These are phyloP conservation scores for Iphiclides podalirius DNA, from an alignment of 2,888 invertebrate genomes.

Conservation along the genomic window DNA sequence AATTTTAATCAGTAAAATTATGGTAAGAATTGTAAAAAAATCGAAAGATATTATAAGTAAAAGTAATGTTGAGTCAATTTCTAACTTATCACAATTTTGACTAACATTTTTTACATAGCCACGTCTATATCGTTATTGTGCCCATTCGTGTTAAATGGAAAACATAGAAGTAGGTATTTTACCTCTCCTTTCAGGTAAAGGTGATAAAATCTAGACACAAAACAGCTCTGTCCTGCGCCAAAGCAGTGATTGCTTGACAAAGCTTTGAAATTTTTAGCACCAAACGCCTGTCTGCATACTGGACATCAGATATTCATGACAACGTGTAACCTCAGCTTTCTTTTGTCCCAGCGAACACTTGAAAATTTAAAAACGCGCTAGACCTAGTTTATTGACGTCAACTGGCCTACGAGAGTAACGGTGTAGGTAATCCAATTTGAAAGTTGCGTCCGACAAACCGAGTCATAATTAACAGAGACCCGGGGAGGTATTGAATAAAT, in stretches of 20 bases:
- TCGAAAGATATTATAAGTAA: no score
- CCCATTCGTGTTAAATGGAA: no score
- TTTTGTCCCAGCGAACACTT: neutral
- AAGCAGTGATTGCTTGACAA: neutral
- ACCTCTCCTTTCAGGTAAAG: no score
- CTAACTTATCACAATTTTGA: no score
- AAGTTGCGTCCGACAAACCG: slow-evolving; percentile 45
- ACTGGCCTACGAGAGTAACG: slow-evolving; percentile 33
- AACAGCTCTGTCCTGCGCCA: neutral
- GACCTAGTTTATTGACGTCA: slow-evolving; percentile 8
- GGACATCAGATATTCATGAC: slow-evolving; percentile 12
- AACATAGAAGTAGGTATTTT: no score
- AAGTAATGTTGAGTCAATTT: no score
- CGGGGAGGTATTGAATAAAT: slow-evolving; percentile 61
- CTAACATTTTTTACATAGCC: no score
- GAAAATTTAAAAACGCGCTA: slow-evolving; percentile 6
- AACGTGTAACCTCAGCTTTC: neutral
- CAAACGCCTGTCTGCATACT: neutral
- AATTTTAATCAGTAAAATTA: no score
- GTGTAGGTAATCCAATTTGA: slow-evolving; percentile 64
- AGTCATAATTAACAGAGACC: slow-evolving; percentile 63
- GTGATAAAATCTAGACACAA: slow-evolving; percentile 1
- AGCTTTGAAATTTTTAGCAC: slow-evolving; percentile 2
- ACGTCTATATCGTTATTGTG: no score
- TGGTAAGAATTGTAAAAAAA: no score